Evolutionary conservation across 2,797 vertebrate species (phyloP).

Genomic region (Oophaga sylvatica): DNA sequence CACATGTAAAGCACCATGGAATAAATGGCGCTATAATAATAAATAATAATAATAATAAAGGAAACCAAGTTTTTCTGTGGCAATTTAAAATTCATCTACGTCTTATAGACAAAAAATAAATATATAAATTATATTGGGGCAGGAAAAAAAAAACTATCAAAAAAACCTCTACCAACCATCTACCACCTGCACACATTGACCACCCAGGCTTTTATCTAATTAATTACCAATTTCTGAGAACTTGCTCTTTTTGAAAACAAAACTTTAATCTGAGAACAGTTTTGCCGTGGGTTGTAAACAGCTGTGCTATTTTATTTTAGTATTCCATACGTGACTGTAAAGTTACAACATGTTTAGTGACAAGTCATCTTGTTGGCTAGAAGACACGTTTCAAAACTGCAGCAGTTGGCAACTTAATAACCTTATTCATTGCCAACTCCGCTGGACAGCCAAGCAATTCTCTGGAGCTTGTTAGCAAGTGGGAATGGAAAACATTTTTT

Average conservation of each 20-base stretch:
- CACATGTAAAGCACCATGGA: too few species aligned
- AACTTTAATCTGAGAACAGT: slow-evolving; percentile 45
- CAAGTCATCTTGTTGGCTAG: slow-evolving; percentile 59
- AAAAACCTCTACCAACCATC: neutral
- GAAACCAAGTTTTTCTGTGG: too few species aligned
- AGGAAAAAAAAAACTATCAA: neutral
- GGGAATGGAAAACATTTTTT: slow-evolving; percentile 29
- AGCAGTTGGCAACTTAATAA: slow-evolving; percentile 58
- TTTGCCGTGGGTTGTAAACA: slow-evolving; percentile 49
- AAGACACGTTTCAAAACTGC: slow-evolving; percentile 48
- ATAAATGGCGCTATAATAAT: too few species aligned
- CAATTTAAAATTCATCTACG: too few species aligned
- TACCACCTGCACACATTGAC: neutral
- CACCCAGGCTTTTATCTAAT: neutral
- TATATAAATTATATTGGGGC: neutral
- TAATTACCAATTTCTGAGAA: neutral
- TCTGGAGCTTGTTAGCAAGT: slow-evolving; percentile 49
- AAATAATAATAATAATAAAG: too few species aligned
- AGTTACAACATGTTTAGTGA: slow-evolving; percentile 60
- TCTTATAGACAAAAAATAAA: neutral
- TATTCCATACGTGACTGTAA: slow-evolving; percentile 56
- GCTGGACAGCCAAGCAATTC: slow-evolving; percentile 54
- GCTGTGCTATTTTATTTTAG: slow-evolving; percentile 52
- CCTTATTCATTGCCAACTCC: slow-evolving; percentile 43
- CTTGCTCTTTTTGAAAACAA: slow-evolving; percentile 38